Conservation (phyloP, 2,888 invertebrate species). For the Thera britannica region DNA sequence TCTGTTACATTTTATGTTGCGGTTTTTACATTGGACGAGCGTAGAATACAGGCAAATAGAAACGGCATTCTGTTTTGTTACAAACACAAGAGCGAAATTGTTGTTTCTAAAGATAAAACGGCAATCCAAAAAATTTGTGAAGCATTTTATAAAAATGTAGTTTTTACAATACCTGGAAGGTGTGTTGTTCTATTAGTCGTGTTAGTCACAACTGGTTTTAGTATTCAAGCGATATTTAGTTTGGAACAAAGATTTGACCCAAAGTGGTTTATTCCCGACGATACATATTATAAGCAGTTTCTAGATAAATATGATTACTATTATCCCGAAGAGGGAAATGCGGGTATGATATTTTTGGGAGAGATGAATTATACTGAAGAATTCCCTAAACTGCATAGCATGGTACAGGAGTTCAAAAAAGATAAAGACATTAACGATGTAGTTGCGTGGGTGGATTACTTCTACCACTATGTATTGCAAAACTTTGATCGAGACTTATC, state of each 20-base stretch:
- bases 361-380: constrained; percentile 87
- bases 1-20: constrained; percentile 93
- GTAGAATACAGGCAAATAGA: constrained; percentile 85
- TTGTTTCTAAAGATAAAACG: constrained; percentile 82
- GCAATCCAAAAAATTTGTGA: constrained; percentile 85
- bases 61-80: constrained; percentile 89
- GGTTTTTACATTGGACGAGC: constrained; percentile 89
- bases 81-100: constrained; percentile 83
- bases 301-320: constrained; percentile 80
- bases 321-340: constrained; percentile 87
- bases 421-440: constrained; percentile 83
- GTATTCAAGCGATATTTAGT: constrained; percentile 85
- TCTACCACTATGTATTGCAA: constrained; percentile 84
- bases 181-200: constrained; percentile 86
- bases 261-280: constrained; percentile 90
- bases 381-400: constrained; percentile 82
- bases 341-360: constrained; percentile 88
- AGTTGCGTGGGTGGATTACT: constrained; percentile 87
- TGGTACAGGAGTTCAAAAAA: constrained; percentile 81
- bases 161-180: constrained; percentile 88
- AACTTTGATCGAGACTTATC: constrained; percentile 78
- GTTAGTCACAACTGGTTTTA: constrained; percentile 84
- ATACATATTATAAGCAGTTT: constrained; percentile 87
- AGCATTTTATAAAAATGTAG: constrained; percentile 85
- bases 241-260: constrained; percentile 92